Conservation (phyloP, 2,888 invertebrate species). For the Lacanobia oleracea region DNA sequence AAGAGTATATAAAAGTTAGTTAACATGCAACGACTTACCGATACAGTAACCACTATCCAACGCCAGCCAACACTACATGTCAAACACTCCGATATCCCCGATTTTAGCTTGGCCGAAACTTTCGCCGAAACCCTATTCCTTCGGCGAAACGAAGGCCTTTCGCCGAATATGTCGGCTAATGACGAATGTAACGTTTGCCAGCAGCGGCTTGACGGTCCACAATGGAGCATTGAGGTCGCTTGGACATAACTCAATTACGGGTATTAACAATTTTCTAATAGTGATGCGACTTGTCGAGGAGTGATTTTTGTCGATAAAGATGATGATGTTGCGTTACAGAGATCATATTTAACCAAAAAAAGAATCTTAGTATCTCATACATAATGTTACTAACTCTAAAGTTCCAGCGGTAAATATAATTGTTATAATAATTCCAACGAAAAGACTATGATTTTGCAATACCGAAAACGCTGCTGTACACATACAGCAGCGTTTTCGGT, state of each 20-base stretch:
- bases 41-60: slow-evolving; percentile 40
- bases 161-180: slow-evolving; percentile 46
- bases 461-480: too few species aligned
- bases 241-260: slow-evolving; percentile 88
- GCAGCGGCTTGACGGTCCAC: slow-evolving; percentile 74
- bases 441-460: too few species aligned
- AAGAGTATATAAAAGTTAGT: slow-evolving; percentile 1
- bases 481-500: too few species aligned
- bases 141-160: slow-evolving; percentile 45
- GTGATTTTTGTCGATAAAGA: slow-evolving; percentile 67
- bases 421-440: too few species aligned
- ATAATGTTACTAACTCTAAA: too few species aligned
- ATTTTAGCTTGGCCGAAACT: slow-evolving; percentile 33
- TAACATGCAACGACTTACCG: slow-evolving; percentile 59
- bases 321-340: neutral
- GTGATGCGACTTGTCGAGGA: slow-evolving; percentile 70
- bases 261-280: slow-evolving; percentile 88
- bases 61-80: slow-evolving; percentile 72
- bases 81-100: slow-evolving; percentile 43
- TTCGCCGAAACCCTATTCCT: slow-evolving; percentile 33
- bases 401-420: too few species aligned
- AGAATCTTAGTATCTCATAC: too few species aligned
- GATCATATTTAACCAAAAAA: too few species aligned
- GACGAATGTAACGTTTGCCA: slow-evolving; percentile 64
- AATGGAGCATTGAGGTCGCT: slow-evolving; percentile 85